Evolutionary conservation across 2,797 vertebrate genomes (phyloP).

Genomic region (Danio kyathit): DNA sequence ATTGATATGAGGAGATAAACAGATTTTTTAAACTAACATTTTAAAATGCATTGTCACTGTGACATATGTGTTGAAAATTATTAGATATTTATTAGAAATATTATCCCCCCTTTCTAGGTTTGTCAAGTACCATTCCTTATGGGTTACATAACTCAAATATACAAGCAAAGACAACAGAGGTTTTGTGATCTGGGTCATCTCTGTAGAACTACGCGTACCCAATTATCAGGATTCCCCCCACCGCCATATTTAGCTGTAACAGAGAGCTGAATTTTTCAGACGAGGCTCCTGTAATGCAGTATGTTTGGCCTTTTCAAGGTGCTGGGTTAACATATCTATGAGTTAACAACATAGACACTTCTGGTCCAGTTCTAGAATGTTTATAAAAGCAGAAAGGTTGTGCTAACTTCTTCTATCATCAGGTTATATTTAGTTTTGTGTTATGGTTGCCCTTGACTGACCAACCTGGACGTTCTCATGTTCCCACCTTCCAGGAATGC

Average conservation of each 20-base stretch:
- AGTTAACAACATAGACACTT: constrained; percentile 9
- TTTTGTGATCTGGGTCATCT: constrained; percentile 5
- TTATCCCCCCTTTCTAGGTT: background rate
- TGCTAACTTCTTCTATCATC: constrained; percentile 12
- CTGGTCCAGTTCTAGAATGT: background rate
- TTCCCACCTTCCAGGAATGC: constrained; percentile 14
- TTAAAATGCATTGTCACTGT: no score
- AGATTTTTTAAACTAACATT: no score
- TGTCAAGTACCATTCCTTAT: background rate
- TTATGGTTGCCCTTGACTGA: background rate
- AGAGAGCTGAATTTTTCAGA: constrained; percentile 33
- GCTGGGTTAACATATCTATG: constrained; percentile 26
- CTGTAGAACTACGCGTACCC: constrained; percentile 18
- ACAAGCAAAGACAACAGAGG: constrained; percentile 18
- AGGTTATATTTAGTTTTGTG: constrained; percentile 2
- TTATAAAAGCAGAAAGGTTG: background rate
- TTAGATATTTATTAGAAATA: background rate
- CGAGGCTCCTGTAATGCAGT: constrained; percentile 46
- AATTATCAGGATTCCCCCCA: background rate
- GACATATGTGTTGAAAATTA: background rate
- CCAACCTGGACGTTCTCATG: background rate
- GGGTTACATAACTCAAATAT: background rate
- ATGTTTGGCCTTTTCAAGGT: constrained; percentile 44
- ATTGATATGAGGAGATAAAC: no score
- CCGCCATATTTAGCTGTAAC: constrained; percentile 40